Base-by-base conservation (phyloP, 2,888 invertebrate genomes). In the Euphydryas editha region DNA sequence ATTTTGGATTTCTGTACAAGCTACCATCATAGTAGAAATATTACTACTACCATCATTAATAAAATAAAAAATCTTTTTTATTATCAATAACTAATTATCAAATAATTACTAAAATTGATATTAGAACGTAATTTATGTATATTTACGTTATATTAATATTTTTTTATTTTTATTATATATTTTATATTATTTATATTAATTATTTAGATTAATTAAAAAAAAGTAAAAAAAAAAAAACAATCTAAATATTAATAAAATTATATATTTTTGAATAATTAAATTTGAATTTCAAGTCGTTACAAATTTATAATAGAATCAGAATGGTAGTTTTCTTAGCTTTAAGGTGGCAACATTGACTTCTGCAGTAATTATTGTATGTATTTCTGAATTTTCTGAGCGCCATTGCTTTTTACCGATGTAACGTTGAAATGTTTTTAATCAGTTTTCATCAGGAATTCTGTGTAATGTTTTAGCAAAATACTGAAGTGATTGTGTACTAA, bases 371-470 rank as follows among this genome's bases (percentile, higher is more conserved):
- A 87, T 88, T 88, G 87, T 89, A 82, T 89, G 85, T 88, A 86
- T 91, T 90, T 90, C 87, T 86, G 86, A 90, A 88, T 92, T 90
- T 90, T 90, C 88, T 87, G 87, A 90, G 88, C 93, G 93, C 93
- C 93, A 93, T 93, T 93, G 87, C 92, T 89, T 90, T 92, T 90
- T 90, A 89, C 88, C 87, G 87, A 90, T 89, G 87, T 89, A 92
- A 92, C 87, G 87, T 90, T 93, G 93, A 93, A 89, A 93, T 93
- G 93, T 88, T 90, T 93, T 82, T 93, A 93, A 93, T 93, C 94
- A 88, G 90, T 93, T 93, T 93, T 92, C 87, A 93, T 93, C 93
- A 86, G 86, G 85, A 90, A 90, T 88, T 90, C 84, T 90, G 87
- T 93, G 92, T 91, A 89, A 91, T 93, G 92, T 92, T 92, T 91